These are phyloP conservation scores for Parazoanthus swiftii DNA, from an alignment of 92 coral and sea anemone species.

Conservation along the genomic window DNA sequence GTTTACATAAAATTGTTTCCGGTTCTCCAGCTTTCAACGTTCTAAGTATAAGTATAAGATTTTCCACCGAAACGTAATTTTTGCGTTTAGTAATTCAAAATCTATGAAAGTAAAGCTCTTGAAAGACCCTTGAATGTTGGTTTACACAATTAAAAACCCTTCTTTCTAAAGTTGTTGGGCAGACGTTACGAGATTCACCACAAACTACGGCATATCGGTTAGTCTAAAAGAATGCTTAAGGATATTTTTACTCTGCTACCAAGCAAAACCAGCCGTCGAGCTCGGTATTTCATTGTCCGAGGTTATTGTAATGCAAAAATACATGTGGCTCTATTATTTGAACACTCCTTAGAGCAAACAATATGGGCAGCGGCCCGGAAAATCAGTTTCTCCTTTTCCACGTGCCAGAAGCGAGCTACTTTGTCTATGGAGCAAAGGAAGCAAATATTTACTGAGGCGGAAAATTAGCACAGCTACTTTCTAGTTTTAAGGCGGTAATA, in stretches of 20 bases:
- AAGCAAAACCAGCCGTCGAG: slow-evolving; percentile 63
- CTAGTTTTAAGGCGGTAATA: not conserved
- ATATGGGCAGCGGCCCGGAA: slow-evolving; percentile 28
- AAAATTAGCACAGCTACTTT: not conserved
- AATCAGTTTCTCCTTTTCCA: slow-evolving; percentile 13
- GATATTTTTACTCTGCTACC: slow-evolving; percentile 58
- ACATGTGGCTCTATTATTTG: slow-evolving; percentile 39
- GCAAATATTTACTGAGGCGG: slow-evolving; percentile 29
- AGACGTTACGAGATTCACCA: not conserved
- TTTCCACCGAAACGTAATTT: not conserved
- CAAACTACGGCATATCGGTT: slow-evolving; percentile 7
- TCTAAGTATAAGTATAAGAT: not conserved
- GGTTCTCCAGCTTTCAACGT: not conserved
- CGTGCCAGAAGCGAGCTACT: slow-evolving; percentile 37
- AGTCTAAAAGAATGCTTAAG: slow-evolving; percentile 11
- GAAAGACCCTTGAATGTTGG: not conserved
- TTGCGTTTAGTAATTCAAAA: not conserved
- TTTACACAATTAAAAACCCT: not conserved
- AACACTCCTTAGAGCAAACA: slow-evolving; percentile 7
- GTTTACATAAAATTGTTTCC: not conserved
- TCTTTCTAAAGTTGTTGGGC: not conserved
- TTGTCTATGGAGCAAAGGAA: not conserved
- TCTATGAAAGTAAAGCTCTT: not conserved
- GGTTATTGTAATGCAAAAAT: slow-evolving; percentile 54
- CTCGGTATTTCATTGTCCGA: slow-evolving; percentile 57